Evolutionary conservation across 2,797 vertebrate genomes (phyloP), one percentile per base, ranked within the genome.

Genomic region (Etheostoma perlongum): DNA sequence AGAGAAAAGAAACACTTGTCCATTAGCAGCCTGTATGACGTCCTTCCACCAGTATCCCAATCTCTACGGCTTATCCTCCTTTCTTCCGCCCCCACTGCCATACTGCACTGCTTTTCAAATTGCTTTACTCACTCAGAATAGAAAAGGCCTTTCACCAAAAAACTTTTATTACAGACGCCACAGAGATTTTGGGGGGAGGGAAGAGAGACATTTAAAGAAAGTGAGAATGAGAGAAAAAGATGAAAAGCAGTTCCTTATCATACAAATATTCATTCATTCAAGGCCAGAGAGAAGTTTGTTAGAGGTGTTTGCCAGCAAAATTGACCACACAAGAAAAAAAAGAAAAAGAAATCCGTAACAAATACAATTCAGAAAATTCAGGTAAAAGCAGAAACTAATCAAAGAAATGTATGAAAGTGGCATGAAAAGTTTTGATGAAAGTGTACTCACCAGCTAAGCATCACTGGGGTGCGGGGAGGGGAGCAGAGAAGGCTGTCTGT

Each of bases 381-480:
- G 63, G 62, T 67, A 60, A 33, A 72, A 52, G 42, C 19, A 66
- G 6, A 66, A 72, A 74, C 7, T 18, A 53, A 42, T 33, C 5
- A 2, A 66, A 46, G 64, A 69, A 52, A 77, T 47, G 25, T 19
- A 51, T 33, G 19, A 49, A 79, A 76, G 74, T 51, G 49, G 63
- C 46, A 30, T 2, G 16, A 65, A 69, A 75, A 51, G 25, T 74
- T 63, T 3, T 5, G 46, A 74, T 71, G 61, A 78, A 85, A 72
- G 87, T 69, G 70, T 90, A 95, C 95, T 95, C 93, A 94, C 94
- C 94, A 91, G 88, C 81, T 90, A 88, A 92, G 94, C 96, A 97
- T 97, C 96, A 96, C 95, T 95, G 92, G 86, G 90, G 70, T 84
- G 89, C 68, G 77, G 68, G 86, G 78, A 66, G 75, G 33, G 73